A percentile compares a stretch with the other conserved stretches of the same genome.
phyloP scores from a whole-genome alignment of 2,888 invertebrate species.

The Cataglyphis altisquamis region DNA sequence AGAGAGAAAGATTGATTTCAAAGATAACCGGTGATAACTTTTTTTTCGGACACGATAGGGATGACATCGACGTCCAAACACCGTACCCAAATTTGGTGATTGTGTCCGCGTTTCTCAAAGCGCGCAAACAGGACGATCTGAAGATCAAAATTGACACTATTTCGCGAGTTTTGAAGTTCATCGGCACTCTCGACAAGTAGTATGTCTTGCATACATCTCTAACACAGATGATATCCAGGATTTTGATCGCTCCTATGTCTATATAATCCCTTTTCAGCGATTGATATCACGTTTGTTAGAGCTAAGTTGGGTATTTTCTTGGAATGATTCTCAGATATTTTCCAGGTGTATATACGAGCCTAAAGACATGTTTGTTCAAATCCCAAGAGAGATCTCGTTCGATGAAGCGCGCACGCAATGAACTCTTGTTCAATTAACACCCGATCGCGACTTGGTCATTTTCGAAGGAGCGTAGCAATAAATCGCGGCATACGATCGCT shows the following conservation, averaged over 20 bases:
- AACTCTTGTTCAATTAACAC: slow-evolving; percentile 19
- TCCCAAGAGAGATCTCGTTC: not conserved
- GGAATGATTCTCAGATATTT: not conserved
- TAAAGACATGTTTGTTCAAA: not conserved
- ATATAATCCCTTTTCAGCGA: not conserved
- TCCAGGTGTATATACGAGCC: not conserved
- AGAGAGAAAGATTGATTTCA: slow-evolving; percentile 63
- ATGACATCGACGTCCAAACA: not conserved
- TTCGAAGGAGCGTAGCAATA: not conserved
- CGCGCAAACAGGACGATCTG: not conserved
- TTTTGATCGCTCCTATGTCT: not conserved
- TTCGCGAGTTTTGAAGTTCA: not conserved
- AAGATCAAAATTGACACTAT: not conserved
- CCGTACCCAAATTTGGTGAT: not conserved
- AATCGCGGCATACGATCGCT: not conserved
- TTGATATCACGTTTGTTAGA: not conserved
- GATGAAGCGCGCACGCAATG: not conserved
- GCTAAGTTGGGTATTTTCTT: not conserved
- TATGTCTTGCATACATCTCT: not conserved
- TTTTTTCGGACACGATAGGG: not conserved
- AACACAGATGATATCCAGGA: not conserved
- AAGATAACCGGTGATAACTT: slow-evolving; percentile 38
- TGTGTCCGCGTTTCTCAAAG: not conserved
- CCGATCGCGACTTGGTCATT: not conserved
- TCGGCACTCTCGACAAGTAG: not conserved